Evolutionary conservation across 23 tunicate species (phyloP), one percentile per base, ranked within the genome.

Genomic region (Diplosoma virens): DNA sequence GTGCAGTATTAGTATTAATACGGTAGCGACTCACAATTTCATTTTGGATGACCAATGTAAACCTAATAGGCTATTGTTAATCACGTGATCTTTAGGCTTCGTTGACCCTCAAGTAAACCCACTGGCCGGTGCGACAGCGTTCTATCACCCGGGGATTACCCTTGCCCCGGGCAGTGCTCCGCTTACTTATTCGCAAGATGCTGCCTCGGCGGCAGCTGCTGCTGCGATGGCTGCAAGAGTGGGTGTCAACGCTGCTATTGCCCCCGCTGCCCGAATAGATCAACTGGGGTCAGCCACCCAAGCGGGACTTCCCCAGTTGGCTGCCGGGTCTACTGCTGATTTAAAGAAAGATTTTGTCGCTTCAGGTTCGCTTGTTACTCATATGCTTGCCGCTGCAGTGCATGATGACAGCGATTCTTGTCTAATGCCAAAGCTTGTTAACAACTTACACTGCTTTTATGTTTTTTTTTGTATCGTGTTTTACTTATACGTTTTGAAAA

Each of bases 311-410:
- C 71, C 59, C 20, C 81, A 71, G 47, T 59, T 48, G 22, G 35
- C 60, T 16, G 56, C 70, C 14, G 79, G 34, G 17, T 34, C 71
- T 7, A 21, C 87, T 2, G 37, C 68, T 3, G 87, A 82, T 14
- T 21, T 82, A 14, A 82, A 82, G 64, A 45, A 78, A 37, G 87
- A 82, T 47, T 75, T 82, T 75, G 87, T 82, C 16, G 87, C 87
- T 64, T 82, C 87, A 82, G 87, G 87, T n/a, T n/a, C n/a, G n/a
- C n/a, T n/a, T n/a, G n/a, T n/a, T n/a, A n/a, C n/a, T n/a, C n/a
- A n/a, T n/a, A n/a, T n/a, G n/a, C n/a, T n/a, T n/a, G n/a, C n/a
- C n/a, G n/a, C n/a, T n/a, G n/a, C n/a, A n/a, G n/a, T n/a, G n/a
- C n/a, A n/a, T n/a, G n/a, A n/a, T n/a, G n/a, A n/a, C n/a, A n/a